A percentile compares a stretch with the other conserved stretches of the same genome.
These are phyloP conservation scores for Flabesymbios commensalis DNA, from an alignment of 2,888 invertebrate species.

Conservation along the genomic window DNA sequence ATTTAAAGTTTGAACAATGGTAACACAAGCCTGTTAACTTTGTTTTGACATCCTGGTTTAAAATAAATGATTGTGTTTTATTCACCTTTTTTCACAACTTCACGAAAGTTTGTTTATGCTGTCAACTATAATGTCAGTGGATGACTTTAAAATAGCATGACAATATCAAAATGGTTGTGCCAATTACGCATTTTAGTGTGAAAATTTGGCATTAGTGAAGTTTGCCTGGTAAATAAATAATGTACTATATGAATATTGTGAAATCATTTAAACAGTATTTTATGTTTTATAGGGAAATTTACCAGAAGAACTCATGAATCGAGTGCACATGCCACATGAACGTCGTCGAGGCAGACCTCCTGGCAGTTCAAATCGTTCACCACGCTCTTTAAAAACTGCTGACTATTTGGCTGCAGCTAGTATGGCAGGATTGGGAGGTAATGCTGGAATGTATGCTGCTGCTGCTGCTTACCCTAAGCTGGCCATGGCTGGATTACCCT, in stretches of 20 bases:
- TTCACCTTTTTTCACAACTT: too few relatives aligned
- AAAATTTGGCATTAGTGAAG: too few relatives aligned
- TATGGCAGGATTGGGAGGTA: slow-evolving; percentile 40
- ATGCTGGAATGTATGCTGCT: slow-evolving; percentile 53
- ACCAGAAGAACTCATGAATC: slow-evolving; percentile 49
- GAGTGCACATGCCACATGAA: slow-evolving; percentile 49
- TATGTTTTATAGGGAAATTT: slow-evolving; percentile 48
- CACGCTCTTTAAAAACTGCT: slow-evolving; percentile 35
- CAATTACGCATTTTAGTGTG: too few relatives aligned
- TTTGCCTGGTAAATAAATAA: background rate
- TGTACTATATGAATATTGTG: background rate
- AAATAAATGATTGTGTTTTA: too few relatives aligned
- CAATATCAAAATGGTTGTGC: too few relatives aligned
- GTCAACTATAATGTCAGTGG: too few relatives aligned
- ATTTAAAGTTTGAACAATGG: too few relatives aligned
- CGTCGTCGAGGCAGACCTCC: slow-evolving; percentile 41
- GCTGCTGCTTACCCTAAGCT: slow-evolving; percentile 53
- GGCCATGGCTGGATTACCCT: background rate
- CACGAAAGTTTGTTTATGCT: too few relatives aligned
- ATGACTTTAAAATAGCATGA: too few relatives aligned
- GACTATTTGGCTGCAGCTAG: slow-evolving; percentile 43
- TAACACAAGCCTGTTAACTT: too few relatives aligned
- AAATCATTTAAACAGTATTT: background rate
- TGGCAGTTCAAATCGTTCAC: too few relatives aligned
- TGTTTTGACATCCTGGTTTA: too few relatives aligned